Evolutionary conservation across 2,797 vertebrate species (phyloP).

Genomic region (Poecilia gillii): DNA sequence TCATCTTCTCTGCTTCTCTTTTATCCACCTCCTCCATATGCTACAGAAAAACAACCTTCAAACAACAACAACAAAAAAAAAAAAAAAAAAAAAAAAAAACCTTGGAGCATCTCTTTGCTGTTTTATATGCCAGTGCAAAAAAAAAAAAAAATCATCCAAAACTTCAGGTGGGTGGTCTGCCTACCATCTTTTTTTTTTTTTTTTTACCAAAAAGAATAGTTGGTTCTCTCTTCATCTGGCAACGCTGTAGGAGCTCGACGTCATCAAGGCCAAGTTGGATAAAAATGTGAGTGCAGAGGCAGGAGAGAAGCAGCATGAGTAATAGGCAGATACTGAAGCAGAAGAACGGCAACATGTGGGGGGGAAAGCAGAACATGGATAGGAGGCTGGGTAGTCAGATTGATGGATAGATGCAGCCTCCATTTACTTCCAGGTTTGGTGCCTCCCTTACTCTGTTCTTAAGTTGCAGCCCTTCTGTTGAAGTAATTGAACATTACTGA

Average conservation of each 20-base stretch:
- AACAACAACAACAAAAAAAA: not conserved
- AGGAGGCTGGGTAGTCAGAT: slow-evolving; percentile 16
- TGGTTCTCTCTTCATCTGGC: slow-evolving; percentile 65
- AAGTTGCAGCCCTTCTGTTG: slow-evolving; percentile 48
- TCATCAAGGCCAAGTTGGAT: slow-evolving; percentile 64
- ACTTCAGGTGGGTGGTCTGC: slow-evolving; percentile 63
- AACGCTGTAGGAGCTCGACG: slow-evolving; percentile 43
- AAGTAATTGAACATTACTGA: slow-evolving; percentile 53
- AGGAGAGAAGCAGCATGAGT: slow-evolving; percentile 59
- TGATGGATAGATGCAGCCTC: slow-evolving; percentile 16
- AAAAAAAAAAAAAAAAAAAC: slow-evolving; percentile 23
- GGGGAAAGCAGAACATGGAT: slow-evolving; percentile 17
- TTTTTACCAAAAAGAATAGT: slow-evolving; percentile 57
- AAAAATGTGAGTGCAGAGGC: slow-evolving; percentile 62
- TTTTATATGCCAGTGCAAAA: slow-evolving; percentile 50
- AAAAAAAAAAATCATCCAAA: slow-evolving; percentile 61
- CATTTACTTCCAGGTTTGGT: slow-evolving; percentile 24
- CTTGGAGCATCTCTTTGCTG: slow-evolving; percentile 33
- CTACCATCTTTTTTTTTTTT: slow-evolving; percentile 40
- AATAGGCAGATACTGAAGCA: slow-evolving; percentile 40
- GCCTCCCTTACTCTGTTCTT: slow-evolving; percentile 44
- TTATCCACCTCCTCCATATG: slow-evolving; percentile 12
- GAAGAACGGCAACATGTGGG: slow-evolving; percentile 17
- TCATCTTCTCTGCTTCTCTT: slow-evolving; percentile 14
- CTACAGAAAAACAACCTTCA: slow-evolving; percentile 32